Base-by-base conservation (phyloP, 2,888 invertebrate species). In the Diplazon laetatorius region DNA sequence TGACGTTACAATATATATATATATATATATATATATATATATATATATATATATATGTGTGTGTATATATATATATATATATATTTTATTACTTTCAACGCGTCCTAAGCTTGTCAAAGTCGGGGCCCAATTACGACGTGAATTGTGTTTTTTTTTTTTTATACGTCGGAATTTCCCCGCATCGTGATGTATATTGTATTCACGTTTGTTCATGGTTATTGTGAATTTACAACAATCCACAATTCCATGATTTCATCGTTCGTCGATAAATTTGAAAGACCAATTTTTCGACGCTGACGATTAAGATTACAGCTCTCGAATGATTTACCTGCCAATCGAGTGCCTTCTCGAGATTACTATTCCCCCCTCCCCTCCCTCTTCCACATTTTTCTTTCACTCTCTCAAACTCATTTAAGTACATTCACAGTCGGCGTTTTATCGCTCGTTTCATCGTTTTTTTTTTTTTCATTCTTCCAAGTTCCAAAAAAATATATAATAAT, bases 1-100 rank as follows among this genome's bases (percentile, higher is more conserved):
- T 16, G 83, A 84, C 84, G 82, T 85, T 87, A 86, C 85, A 87
- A 65, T 30, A n/a, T n/a, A n/a, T n/a, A n/a, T n/a, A n/a, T n/a
- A n/a, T n/a, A n/a, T n/a, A n/a, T n/a, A n/a, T n/a, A n/a, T n/a
- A n/a, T n/a, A 20, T n/a, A n/a, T n/a, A n/a, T n/a, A n/a, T n/a
- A n/a, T n/a, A n/a, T n/a, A n/a, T n/a, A n/a, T n/a, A n/a, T n/a
- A n/a, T n/a, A n/a, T n/a, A n/a, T n/a, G n/a, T n/a, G n/a, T n/a
- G n/a, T n/a, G n/a, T n/a, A n/a, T n/a, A n/a, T n/a, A n/a, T n/a
- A n/a, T n/a, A n/a, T n/a, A n/a, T n/a, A n/a, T n/a, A n/a, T n/a
- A n/a, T n/a, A n/a, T 85, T 87, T 86, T 85, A 79, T 85, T 83
- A 84, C 72, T 82, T 86, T 86, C 82, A 83, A 83, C 83, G 80